Evolutionary conservation across 2,888 invertebrate genomes (phyloP), one percentile per base, ranked within the genome.

Genomic region (Machimus atricapillus): DNA sequence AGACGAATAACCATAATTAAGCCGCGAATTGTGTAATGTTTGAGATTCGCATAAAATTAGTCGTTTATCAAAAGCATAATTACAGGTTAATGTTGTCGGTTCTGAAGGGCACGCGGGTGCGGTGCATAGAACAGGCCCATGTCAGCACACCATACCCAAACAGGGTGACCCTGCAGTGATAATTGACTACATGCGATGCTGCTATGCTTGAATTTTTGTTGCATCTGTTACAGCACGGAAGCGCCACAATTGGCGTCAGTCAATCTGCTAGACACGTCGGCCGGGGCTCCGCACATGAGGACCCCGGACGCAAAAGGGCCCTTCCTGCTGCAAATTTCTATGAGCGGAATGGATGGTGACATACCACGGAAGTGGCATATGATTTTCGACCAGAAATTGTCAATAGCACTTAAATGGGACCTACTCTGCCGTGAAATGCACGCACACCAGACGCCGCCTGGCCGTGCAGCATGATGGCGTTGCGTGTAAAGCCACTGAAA

Each of bases 301-400:
- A n/a, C 14, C 31, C 37, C 76, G 19, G 31, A 34, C 16, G 37
- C 40, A 40, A 7, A 7, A 40, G 1, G 40, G 66, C 66, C 23
- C 27, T 27, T 66, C 66, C 66, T 66, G 66, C 12, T 27, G 66
- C 16, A 79, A 79, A 79, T 79, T 79, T 52, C 79, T 79, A 79
- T 52, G 79, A 79, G 37, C 82, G 27, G 58, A 82, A 82, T 82
- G 82, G 58, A 82, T 40, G 19, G 82, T 66, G 40, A 82, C 66
- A 40, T 56, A 56, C 58, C 58, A 66, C 82, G 82, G 82, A 82
- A 82, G 82, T 82, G 82, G 85, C 85, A 85, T 85, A 85, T 85
- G 85, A 85, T 85, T 74, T 85, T 85, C 74, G 31, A 74, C 74
- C 85, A 74, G 46, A 43, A 85, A 85, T 85, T 85, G 85, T 73